Evolutionary conservation across 2,113 vertebrate species (phyloP), one percentile per base, ranked within the genome.

Genomic region (Perca flavescens): DNA sequence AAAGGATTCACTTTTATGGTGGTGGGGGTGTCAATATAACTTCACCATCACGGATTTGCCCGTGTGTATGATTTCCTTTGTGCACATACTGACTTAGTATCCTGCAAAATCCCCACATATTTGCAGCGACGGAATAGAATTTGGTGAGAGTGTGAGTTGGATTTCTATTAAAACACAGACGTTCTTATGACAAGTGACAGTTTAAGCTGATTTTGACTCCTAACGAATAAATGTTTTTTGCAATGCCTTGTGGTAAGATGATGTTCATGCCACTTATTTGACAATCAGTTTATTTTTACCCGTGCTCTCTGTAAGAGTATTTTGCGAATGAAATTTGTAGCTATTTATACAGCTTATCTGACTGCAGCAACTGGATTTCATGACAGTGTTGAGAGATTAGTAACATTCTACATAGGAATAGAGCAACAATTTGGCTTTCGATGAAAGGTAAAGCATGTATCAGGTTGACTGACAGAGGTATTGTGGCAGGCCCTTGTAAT

Each of bases 91-190:
- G 2, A 28, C n/a, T 70, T 40, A 68, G 36, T 54, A 19, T 7
- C 40, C 36, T 53, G 46, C 31, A 34, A 70, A 40, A 72, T 49
- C 67, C 54, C 47, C 49, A 68, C 40, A 69, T 58, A 36, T 62
- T 12, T 4, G 36, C 36, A 2, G 47, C 1, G 6, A 68, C 58
- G 57, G 64, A 66, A 52, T 58, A n/a, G 11, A 46, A 36, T 61
- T 11, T 67, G 43, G 16, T 69, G 62, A 22, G 7, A 49, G 8
- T 62, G 25, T 28, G 40, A 0, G 1, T 36, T 25, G 25, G 40
- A 21, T 34, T 57, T 71, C 17, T 75, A 53, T 71, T 57, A 77
- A 60, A 80, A 67, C 83, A 54, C 52, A 77, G 34, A 61, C 61
- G 16, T 76, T 13, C 22, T 71, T 47, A 54, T 61, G 60, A 66